Base-by-base conservation (phyloP, 1,140 invertebrate species). In the Sitophilus oryzae region DNA sequence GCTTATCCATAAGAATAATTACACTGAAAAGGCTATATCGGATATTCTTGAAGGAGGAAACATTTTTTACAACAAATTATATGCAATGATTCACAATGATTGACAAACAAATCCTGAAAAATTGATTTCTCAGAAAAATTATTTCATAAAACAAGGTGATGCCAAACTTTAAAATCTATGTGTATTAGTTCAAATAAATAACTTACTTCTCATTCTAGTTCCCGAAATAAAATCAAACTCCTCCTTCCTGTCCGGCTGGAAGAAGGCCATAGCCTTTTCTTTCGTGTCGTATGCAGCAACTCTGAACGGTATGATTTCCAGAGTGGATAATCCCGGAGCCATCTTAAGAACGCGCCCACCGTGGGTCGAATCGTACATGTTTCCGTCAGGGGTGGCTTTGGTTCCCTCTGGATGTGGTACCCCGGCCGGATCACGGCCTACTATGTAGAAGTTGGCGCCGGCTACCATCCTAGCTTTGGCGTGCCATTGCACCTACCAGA, bases 191-290 rank as follows among this genome's bases (percentile, higher is more conserved):
- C n/a, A n/a, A n/a, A n/a, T 5, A 6, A 16, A 38, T 8, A 38
- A n/a, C 57, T 56, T 38, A 62, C 73, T 61, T 58, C 97, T 78
- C 95, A 99, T 99, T 73, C 87, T 89, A 1, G 97, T 99, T 21
- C 96, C 96, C 0, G 95, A 98, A 62, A 99, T 99, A 66, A 98
- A 98, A 50, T 93, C 85, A 74, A 96, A 99, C 66, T 99, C 93
- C 19, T 93, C 84, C 63, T 89, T 89, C 21, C 89, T 76, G 21
- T 81, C 77, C 0, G 89, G 84, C 69, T 98, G 91, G 73, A 93
- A 98, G 73, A 96, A 98, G n/a, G 85, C 84, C 97, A 99, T 99
- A 60, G 82, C 80, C 42, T 83, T 83, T 40, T 81, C 76, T 36
- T 76, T 86, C 25, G 79, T 89, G 72, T 99, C 93, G 70, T 98